phyloP scores from a whole-genome alignment of 2,888 invertebrate genomes.

The Rotaria sp. region DNA sequence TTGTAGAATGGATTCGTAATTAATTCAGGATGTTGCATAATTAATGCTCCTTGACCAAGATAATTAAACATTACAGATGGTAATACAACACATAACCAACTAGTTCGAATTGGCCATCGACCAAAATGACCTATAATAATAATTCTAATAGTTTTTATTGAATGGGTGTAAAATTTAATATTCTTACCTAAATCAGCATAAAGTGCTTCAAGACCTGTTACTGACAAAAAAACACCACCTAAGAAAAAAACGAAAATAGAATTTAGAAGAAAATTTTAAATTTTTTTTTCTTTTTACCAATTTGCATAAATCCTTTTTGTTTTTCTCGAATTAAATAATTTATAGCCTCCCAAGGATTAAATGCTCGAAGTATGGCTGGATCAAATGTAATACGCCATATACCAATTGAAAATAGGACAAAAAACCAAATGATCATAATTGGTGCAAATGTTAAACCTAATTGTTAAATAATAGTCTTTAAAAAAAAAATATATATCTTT shows the following conservation, averaged over 20 bases:
- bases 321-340: slow-evolving; percentile 21
- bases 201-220: background rate
- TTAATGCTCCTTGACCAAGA: slow-evolving; percentile 11
- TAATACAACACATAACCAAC: slow-evolving; percentile 9
- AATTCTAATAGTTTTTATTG: background rate
- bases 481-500: background rate
- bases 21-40: background rate
- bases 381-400: slow-evolving; percentile 5
- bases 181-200: slow-evolving; percentile 12
- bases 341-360: slow-evolving; percentile 13
- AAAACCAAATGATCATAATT: background rate
- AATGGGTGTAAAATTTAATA: background rate
- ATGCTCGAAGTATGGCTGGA: background rate
- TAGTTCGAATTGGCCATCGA: slow-evolving; percentile 1
- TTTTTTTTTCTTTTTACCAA: background rate
- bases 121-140: background rate
- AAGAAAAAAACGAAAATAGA: background rate
- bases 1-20: slow-evolving; percentile 19
- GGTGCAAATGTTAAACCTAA: slow-evolving; percentile 3
- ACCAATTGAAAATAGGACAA: background rate
- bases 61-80: slow-evolving; percentile 4
- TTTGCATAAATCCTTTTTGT: background rate
- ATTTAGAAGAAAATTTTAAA: background rate
- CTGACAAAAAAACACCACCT: slow-evolving; percentile 12
- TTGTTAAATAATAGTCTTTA: background rate